Conservation (phyloP, 2,888 invertebrate genomes). For the Cheilosia urbana region DNA sequence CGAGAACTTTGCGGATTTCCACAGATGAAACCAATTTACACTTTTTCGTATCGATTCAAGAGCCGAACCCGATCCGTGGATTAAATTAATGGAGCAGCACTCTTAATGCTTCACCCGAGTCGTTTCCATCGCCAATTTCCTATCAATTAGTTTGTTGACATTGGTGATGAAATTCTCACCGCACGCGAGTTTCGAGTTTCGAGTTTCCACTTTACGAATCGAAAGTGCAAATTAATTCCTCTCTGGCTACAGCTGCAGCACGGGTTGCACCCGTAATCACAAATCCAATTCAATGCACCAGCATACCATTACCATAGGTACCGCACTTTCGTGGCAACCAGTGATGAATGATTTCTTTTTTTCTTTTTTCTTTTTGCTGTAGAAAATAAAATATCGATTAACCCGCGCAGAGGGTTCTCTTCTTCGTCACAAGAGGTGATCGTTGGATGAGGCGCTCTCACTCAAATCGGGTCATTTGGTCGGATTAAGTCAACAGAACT, state of each 20-base stretch:
- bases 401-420: conserved; percentile 20
- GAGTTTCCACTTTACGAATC: background rate
- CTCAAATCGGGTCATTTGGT: conserved; percentile 43
- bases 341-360: conserved; percentile 13
- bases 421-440: background rate
- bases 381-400: conserved; percentile 52
- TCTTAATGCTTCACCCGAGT: background rate
- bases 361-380: conserved; percentile 1
- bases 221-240: conserved; percentile 53
- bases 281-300: background rate
- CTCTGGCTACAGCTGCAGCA: background rate
- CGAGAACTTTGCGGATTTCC: too few relatives aligned
- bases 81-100: conserved; percentile 43
- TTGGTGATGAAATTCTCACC: conserved; percentile 45
- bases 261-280: conserved; percentile 12
- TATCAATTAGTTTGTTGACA: conserved; percentile 55
- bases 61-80: background rate
- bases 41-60: background rate
- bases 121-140: conserved; percentile 21
- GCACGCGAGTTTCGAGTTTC: conserved; percentile 21
- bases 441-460: conserved; percentile 24
- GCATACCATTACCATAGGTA: background rate
- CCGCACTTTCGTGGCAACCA: conserved; percentile 15
- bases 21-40: background rate
- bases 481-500: conserved; percentile 52